A percentile compares a stretch with the other conserved stretches of the same genome.
Evolutionary conservation across 2,888 invertebrate species (phyloP).

Genomic region (Mesochorus sp.): DNA sequence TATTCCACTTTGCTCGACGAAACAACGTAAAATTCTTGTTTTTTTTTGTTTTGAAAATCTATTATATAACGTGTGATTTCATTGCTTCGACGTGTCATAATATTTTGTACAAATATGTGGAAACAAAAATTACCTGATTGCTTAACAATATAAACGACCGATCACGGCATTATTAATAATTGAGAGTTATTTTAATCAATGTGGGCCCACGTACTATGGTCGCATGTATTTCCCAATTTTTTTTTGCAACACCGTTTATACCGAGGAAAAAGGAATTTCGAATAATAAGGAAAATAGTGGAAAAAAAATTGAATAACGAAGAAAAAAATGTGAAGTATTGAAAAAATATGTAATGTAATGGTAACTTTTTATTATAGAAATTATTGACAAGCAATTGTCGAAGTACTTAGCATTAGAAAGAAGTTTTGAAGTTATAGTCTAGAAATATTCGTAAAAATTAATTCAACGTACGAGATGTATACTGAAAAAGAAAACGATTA

Average conservation of each 20-base stretch:
- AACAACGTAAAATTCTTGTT: background rate
- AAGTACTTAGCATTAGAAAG: slow-evolving; percentile 8
- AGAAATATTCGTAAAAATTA: background rate
- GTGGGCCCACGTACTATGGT: too few species aligned
- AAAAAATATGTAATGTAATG: too few species aligned
- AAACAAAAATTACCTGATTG: slow-evolving; percentile 38
- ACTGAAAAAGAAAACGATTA: too few species aligned
- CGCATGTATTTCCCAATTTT: too few species aligned
- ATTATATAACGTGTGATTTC: slow-evolving; percentile 39
- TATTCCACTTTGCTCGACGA: background rate
- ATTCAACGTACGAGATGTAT: slow-evolving; percentile 58
- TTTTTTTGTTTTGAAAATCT: background rate
- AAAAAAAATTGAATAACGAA: too few species aligned
- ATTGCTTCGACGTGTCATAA: slow-evolving; percentile 25
- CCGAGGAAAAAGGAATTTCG: too few species aligned
- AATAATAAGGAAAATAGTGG: too few species aligned
- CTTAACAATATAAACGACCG: slow-evolving; percentile 55
- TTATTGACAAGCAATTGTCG: background rate
- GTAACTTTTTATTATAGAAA: too few species aligned
- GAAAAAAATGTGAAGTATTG: background rate
- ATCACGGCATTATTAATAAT: slow-evolving; percentile 53
- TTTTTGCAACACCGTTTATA: too few species aligned
- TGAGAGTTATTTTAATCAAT: background rate
- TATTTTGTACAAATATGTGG: slow-evolving; percentile 55
- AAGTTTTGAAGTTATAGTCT: too few species aligned